A percentile compares a stretch with the other conserved stretches of the same genome.
phyloP scores from a whole-genome alignment of 2,888 invertebrate genomes.

The Bimastos eiseni region DNA sequence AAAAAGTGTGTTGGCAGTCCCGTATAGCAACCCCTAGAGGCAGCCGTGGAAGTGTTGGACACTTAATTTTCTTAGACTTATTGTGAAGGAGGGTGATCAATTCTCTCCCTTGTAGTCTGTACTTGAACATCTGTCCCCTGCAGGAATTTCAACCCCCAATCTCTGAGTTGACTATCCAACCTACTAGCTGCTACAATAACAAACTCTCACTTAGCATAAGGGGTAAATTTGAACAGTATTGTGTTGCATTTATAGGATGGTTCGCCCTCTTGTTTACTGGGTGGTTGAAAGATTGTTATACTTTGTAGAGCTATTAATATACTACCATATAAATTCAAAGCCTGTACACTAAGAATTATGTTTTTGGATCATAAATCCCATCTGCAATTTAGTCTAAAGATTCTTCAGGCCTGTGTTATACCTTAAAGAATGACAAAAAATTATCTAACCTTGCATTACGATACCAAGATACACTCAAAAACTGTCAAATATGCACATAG shows the following conservation, averaged over 20 bases:
- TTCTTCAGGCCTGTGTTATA: not conserved
- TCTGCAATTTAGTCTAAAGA: not conserved
- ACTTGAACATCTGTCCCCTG: not conserved
- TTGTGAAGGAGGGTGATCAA: not conserved
- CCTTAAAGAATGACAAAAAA: not conserved
- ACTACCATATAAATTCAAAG: not conserved
- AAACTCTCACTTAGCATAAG: no score
- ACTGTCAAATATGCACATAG: not conserved
- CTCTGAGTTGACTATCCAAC: not conserved
- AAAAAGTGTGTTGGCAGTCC: not conserved
- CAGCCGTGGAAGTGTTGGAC: not conserved
- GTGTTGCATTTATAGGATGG: not conserved
- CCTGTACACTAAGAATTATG: not conserved
- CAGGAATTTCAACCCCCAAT: not conserved
- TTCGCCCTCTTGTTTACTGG: not conserved
- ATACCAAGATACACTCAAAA: not conserved
- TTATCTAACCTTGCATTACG: not conserved
- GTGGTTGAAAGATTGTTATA: not conserved
- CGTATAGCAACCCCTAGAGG: not conserved
- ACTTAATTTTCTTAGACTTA: not conserved
- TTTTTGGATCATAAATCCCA: not conserved
- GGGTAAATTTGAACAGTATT: not conserved
- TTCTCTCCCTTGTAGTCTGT: not conserved
- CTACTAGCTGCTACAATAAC: no score
- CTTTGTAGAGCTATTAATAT: not conserved